Evolutionary conservation across 2,113 vertebrate species (phyloP), one percentile per base, ranked within the genome.

Genomic region (Tetrao urogallus): DNA sequence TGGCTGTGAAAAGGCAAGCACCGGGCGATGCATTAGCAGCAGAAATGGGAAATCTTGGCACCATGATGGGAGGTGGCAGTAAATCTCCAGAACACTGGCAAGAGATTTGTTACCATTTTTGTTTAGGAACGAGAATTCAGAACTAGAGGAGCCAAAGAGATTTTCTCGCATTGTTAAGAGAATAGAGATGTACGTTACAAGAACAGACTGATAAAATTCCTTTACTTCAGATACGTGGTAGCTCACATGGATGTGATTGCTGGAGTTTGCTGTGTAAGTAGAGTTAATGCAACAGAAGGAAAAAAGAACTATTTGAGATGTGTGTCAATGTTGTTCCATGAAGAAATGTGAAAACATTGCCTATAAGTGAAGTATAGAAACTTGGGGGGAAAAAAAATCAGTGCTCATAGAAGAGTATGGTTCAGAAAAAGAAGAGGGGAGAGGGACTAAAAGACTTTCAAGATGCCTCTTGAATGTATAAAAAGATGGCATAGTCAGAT

Each of bases 41-140:
- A 69, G 64, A 38, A 76, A 30, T 70, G 24, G 38, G 7, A 30
- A 52, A 2, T 47, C 16, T 25, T 82, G 27, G 7, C 0, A 0
- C 45, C 7, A 6, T 3, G 2, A 5, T 54, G 36, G 38, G 40
- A 60, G 36, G 16, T 17, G 8, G 36, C 54, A 32, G 12, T 67
- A 32, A 81, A 56, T 45, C 18, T 50, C 16, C 82, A 30, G 88
- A 63, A 42, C 34, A 45, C 7, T 15, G 45, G 10, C 38, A 11
- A 16, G 74, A n/a, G n/a, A 67, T 47, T 47, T 56, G 32, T 74
- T 71, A 25, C 16, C 2, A 2, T 45, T 66, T 17, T 42, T 48
- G 38, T 8, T 67, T 45, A 28, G 40, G 75, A 63, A 72, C 21
- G 11, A 54, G 36, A 64, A 34, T 58, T 25, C 11, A 28, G 72